A percentile compares a stretch with the other conserved stretches of the same genome.
These are phyloP conservation scores for Poeciliopsis prolifica DNA, from an alignment of 2,113 vertebrate genomes.

Conservation along the genomic window DNA sequence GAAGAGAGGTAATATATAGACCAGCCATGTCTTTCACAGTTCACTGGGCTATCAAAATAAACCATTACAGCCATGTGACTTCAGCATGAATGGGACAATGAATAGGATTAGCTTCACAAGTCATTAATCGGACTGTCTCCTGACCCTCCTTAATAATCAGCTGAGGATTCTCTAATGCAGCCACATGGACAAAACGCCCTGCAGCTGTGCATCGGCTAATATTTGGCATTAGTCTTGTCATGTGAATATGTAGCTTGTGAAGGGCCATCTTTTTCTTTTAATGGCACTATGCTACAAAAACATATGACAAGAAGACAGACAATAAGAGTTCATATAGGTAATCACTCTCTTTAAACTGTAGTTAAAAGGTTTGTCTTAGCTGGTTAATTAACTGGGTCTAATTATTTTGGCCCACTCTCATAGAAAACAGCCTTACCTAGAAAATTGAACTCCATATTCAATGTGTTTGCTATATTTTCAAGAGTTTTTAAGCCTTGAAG, in stretches of 20 bases:
- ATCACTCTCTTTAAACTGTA: not conserved
- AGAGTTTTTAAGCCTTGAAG: too few relatives aligned
- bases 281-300: not conserved
- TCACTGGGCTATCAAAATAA: conserved; percentile 61
- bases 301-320: not conserved
- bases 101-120: conserved; percentile 67
- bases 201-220: not conserved
- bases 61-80: conserved; percentile 64
- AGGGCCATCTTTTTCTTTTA: not conserved
- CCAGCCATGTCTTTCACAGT: conserved; percentile 49
- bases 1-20: conserved; percentile 40
- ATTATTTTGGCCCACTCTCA: too few relatives aligned
- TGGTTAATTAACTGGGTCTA: too few relatives aligned
- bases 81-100: conserved; percentile 60
- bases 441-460: too few relatives aligned
- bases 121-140: conserved; percentile 62
- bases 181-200: conserved; percentile 15
- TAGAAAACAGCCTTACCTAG: too few relatives aligned
- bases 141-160: conserved; percentile 39
- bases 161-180: conserved; percentile 28
- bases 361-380: too few relatives aligned
- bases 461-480: too few relatives aligned
- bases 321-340: not conserved
- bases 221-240: not conserved
- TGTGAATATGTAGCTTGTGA: not conserved